These are phyloP conservation scores for Caenorhabditis plicata DNA, from an alignment of 2,888 invertebrate species.

Conservation along the genomic window DNA sequence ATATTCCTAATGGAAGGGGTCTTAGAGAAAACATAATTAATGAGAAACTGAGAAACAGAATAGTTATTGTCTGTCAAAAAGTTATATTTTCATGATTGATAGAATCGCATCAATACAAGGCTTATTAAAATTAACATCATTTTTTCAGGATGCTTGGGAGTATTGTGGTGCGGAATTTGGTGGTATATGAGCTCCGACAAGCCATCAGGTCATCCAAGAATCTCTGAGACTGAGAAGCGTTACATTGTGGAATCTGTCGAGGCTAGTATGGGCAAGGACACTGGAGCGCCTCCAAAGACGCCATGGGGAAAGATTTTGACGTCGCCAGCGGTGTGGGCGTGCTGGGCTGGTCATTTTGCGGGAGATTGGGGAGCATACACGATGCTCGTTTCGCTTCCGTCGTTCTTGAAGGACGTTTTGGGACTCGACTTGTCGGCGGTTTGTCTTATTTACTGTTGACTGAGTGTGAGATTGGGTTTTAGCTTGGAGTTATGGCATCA, in stretches of 20 bases:
- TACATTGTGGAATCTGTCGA: slow-evolving; percentile 58
- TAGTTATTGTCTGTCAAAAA: too few species aligned
- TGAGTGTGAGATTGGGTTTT: slow-evolving; percentile 30
- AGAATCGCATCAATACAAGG: too few species aligned
- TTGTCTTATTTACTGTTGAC: slow-evolving; percentile 40
- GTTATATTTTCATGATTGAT: too few species aligned
- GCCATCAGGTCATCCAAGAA: slow-evolving; percentile 71
- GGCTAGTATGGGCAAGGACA: slow-evolving; percentile 46
- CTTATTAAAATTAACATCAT: too few species aligned
- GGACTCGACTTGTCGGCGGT: slow-evolving; percentile 61
- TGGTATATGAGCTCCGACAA: slow-evolving; percentile 70
- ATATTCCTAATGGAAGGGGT: too few species aligned
- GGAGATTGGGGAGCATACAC: slow-evolving; percentile 70
- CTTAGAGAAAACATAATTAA: too few species aligned
- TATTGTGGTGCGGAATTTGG: slow-evolving; percentile 69
- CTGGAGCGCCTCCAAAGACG: slow-evolving; percentile 57
- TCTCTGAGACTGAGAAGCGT: slow-evolving; percentile 67
- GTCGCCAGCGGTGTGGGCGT: slow-evolving; percentile 66
- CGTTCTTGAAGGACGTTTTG: slow-evolving; percentile 66
- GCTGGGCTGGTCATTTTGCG: slow-evolving; percentile 67
- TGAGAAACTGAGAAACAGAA: too few species aligned
- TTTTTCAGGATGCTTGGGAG: too few species aligned
- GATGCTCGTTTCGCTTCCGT: slow-evolving; percentile 68
- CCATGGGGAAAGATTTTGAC: slow-evolving; percentile 67
- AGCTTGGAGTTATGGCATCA: slow-evolving; percentile 64